Conservation (phyloP, 1,140 invertebrate genomes). For the Ridgeia piscesae region DNA sequence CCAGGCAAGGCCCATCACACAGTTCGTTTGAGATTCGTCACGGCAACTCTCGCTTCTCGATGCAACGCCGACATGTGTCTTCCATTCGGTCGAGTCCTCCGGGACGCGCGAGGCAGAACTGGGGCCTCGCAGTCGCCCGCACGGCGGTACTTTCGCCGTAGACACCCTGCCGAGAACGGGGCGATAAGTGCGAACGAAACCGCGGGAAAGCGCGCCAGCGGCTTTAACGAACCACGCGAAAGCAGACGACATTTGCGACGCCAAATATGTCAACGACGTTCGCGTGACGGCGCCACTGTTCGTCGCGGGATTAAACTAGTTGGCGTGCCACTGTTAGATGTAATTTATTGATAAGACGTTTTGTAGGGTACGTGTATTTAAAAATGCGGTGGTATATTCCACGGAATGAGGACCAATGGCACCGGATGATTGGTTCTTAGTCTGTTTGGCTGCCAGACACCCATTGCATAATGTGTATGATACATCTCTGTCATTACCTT, state of each 20-base stretch:
- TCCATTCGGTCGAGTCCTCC: background rate
- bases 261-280: background rate
- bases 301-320: background rate
- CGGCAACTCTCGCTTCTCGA: background rate
- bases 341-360: background rate
- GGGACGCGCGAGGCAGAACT: background rate
- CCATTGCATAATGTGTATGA: background rate
- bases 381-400: background rate
- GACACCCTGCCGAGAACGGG: too few relatives aligned
- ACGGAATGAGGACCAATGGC: background rate
- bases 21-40: background rate
- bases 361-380: slow-evolving; percentile 5
- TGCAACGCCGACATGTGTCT: background rate
- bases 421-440: background rate
- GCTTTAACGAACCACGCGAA: background rate
- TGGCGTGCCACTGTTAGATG: background rate
- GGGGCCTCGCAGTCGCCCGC: background rate
- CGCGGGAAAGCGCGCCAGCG: background rate
- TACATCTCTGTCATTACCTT: background rate
- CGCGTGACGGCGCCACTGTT: background rate
- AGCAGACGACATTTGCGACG: background rate
- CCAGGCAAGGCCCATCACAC: background rate
- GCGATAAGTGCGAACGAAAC: too few relatives aligned
- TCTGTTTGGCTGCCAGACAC: background rate
- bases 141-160: too few relatives aligned